phyloP scores from a whole-genome alignment of 2,888 invertebrate genomes.

The Chydorus sphaericus region DNA sequence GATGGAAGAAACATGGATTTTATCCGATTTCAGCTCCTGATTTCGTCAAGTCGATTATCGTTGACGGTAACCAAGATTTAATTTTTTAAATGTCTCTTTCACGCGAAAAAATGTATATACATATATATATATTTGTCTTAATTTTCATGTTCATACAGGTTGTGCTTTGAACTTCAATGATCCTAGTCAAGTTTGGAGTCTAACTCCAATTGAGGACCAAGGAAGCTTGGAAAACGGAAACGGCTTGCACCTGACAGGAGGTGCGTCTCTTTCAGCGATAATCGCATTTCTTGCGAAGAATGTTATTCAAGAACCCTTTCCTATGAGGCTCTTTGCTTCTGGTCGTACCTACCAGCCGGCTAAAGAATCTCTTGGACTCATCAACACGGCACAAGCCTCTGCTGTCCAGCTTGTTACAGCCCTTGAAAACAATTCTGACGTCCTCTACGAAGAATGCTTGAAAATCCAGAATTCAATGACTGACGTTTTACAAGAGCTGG shows the following conservation, averaged over 20 bases:
- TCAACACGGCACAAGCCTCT: constrained; percentile 40
- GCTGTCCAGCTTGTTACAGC: constrained; percentile 47
- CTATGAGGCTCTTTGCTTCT: constrained; percentile 49
- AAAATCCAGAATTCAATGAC: constrained; percentile 35
- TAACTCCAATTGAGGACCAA: constrained; percentile 41
- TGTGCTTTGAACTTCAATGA: constrained; percentile 44
- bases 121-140: too few species aligned
- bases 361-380: constrained; percentile 18
- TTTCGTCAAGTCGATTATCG: constrained; percentile 54
- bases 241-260: constrained; percentile 56
- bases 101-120: too few species aligned
- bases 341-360: constrained; percentile 52
- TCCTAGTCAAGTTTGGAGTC: constrained; percentile 40
- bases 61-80: too few species aligned
- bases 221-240: constrained; percentile 37
- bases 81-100: too few species aligned
- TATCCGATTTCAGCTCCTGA: constrained; percentile 57
- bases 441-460: constrained; percentile 41
- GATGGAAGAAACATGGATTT: constrained; percentile 36
- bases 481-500: constrained; percentile 36
- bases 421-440: constrained; percentile 32
- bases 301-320: constrained; percentile 42
- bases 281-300: constrained; percentile 57
- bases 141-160: too few species aligned
- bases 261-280: constrained; percentile 54